A percentile compares a stretch with the other conserved stretches of the same genome.
Conservation (phyloP, 1,140 invertebrate genomes). For the Linepithema humile region DNA sequence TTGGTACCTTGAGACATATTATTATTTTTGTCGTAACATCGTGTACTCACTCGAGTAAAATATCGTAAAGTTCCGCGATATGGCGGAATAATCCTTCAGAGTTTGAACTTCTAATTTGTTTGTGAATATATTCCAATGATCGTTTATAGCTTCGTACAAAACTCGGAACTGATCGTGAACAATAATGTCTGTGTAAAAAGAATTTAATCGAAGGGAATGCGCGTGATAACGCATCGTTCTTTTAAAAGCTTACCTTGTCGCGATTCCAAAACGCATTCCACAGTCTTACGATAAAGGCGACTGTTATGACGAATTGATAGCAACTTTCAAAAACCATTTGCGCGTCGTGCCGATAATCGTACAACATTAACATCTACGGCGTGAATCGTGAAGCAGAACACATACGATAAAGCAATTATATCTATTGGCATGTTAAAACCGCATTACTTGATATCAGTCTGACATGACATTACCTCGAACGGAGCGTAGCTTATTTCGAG, state of each 20-base stretch:
- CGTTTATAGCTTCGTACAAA: conserved; percentile 12
- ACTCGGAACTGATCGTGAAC: background rate
- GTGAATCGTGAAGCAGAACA: background rate
- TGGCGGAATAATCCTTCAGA: conserved; percentile 1
- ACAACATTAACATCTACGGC: conserved; percentile 7
- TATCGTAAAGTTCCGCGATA: conserved; percentile 16
- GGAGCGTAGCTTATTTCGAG: conserved; percentile 19
- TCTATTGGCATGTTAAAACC: background rate
- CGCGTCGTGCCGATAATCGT: background rate
- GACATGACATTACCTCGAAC: conserved; percentile 4
- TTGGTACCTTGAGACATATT: no score
- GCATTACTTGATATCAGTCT: background rate
- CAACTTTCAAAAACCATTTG: conserved; percentile 26
- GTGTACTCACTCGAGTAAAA: conserved; percentile 17
- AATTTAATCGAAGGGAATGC: background rate
- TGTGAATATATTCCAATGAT: conserved; percentile 25
- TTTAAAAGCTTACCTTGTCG: background rate
- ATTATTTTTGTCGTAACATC: background rate
- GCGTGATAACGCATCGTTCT: background rate
- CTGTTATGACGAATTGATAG: conserved; percentile 7
- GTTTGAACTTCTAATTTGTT: background rate
- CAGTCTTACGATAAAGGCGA: background rate
- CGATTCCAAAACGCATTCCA: conserved; percentile 24
- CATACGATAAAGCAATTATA: background rate
- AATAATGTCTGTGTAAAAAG: background rate